Evolutionary conservation across 2,797 vertebrate species (phyloP).

Genomic region (Moxostoma hubbsi): DNA sequence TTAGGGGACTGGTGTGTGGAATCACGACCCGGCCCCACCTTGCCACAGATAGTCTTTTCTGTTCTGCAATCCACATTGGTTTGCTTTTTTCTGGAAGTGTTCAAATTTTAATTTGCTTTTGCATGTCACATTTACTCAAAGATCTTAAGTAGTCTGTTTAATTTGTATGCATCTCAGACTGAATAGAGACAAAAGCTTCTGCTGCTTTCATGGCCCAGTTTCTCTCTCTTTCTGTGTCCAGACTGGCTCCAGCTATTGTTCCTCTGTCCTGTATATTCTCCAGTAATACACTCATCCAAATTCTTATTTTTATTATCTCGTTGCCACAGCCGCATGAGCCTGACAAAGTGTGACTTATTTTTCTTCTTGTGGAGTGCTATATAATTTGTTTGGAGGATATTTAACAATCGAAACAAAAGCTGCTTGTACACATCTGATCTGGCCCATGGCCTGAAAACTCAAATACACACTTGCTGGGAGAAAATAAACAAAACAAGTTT

Average conservation of each 20-base stretch:
- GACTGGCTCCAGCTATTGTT: constrained; percentile 56
- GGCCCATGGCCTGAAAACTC: constrained; percentile 52
- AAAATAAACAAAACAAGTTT: constrained; percentile 33
- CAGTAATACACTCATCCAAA: constrained; percentile 54
- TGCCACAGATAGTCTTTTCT: no score
- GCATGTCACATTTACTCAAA: background rate
- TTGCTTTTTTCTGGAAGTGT: background rate
- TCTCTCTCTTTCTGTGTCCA: constrained; percentile 43
- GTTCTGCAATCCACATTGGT: background rate
- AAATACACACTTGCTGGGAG: constrained; percentile 23
- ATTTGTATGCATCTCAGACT: constrained; percentile 31
- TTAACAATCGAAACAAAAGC: constrained; percentile 45
- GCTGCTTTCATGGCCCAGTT: constrained; percentile 34
- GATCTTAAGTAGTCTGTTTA: constrained; percentile 29
- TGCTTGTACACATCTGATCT: constrained; percentile 52
- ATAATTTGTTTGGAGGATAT: constrained; percentile 56
- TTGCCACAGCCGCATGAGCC: constrained; percentile 60
- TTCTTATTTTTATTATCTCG: constrained; percentile 63
- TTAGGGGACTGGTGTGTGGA: no score
- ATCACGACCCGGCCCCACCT: no score
- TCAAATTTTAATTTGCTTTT: background rate
- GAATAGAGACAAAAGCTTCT: constrained; percentile 49
- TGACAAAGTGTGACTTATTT: constrained; percentile 44
- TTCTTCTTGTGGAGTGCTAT: constrained; percentile 45
- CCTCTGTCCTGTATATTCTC: constrained; percentile 35